Percentiles rank a stretch among this genome's conserved stretches.
phyloP scores from a whole-genome alignment of 2,888 invertebrate species.

The Heliconius ethilla region DNA sequence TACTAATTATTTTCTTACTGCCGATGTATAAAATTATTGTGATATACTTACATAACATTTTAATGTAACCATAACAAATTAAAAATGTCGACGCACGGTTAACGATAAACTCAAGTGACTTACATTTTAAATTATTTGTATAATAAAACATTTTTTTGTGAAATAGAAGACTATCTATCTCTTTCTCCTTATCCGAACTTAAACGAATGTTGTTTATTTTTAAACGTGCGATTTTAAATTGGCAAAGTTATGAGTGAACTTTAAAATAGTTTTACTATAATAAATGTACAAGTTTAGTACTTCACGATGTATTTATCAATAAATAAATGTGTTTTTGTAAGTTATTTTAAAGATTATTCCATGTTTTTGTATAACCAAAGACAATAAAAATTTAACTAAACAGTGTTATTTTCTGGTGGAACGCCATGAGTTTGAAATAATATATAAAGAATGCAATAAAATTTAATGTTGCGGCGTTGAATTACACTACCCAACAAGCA shows the following conservation, averaged over 20 bases:
- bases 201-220: conserved; percentile 16
- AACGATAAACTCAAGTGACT: conserved; percentile 5
- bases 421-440: conserved; percentile 9
- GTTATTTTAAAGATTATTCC: conserved; percentile 81
- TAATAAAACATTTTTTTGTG: not conserved
- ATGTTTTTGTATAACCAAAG: conserved; percentile 83
- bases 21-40: conserved; percentile 15
- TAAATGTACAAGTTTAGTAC: conserved; percentile 77
- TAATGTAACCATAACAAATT: not conserved
- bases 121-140: not conserved
- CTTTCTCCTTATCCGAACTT: conserved; percentile 1
- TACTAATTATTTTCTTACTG: conserved; percentile 3
- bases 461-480: not conserved
- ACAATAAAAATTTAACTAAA: conserved; percentile 82
- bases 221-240: conserved; percentile 17
- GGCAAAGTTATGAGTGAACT: conserved; percentile 33
- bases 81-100: conserved; percentile 14
- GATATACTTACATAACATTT: conserved; percentile 7
- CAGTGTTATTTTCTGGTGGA: conserved; percentile 51
- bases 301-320: conserved; percentile 71
- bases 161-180: conserved; percentile 11
- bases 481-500: not conserved
- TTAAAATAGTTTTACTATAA: conserved; percentile 60
- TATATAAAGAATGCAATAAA: not conserved
- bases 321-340: conserved; percentile 81